Percentiles rank a stretch among this genome's conserved stretches.
Conservation (phyloP, 2,888 invertebrate genomes). For the Apamea monoglypha region DNA sequence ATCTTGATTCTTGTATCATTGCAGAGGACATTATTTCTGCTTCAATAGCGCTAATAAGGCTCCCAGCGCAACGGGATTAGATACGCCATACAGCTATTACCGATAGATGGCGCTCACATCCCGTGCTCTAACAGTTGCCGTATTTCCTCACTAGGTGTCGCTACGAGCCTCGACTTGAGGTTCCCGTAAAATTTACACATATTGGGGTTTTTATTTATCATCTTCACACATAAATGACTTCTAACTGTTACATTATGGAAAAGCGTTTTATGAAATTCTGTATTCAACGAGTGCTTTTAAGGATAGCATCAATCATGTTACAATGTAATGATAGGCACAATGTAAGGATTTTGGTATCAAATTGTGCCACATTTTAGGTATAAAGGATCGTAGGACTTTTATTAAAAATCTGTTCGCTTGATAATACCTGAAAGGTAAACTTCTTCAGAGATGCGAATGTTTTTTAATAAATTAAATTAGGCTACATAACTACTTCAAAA, state of each 20-base stretch:
- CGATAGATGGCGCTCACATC: conserved; percentile 80
- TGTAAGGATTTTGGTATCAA: conserved; percentile 39
- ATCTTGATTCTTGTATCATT: neutral
- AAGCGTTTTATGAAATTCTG: conserved; percentile 52
- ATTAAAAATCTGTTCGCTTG: conserved; percentile 26
- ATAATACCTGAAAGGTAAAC: neutral
- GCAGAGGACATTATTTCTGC: neutral
- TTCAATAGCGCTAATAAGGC: neutral
- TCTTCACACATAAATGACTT: conserved; percentile 49
- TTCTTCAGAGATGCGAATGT: neutral
- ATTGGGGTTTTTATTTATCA: conserved; percentile 49
- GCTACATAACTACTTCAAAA: neutral
- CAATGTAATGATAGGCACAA: conserved; percentile 31
- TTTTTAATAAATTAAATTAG: neutral
- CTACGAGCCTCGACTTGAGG: neutral
- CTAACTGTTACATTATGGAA: conserved; percentile 42
- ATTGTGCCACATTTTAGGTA: conserved; percentile 35
- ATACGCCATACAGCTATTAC: neutral
- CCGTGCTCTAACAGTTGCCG: neutral
- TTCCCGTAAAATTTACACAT: conserved; percentile 21
- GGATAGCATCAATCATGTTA: conserved; percentile 53
- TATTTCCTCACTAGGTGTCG: conserved; percentile 19
- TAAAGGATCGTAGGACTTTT: conserved; percentile 25
- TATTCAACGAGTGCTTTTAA: conserved; percentile 49
- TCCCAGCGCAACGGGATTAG: neutral